These are phyloP conservation scores for Lepilemur septentrionalis DNA, from an alignment of 2,797 vertebrate genomes.

Conservation along the genomic window DNA sequence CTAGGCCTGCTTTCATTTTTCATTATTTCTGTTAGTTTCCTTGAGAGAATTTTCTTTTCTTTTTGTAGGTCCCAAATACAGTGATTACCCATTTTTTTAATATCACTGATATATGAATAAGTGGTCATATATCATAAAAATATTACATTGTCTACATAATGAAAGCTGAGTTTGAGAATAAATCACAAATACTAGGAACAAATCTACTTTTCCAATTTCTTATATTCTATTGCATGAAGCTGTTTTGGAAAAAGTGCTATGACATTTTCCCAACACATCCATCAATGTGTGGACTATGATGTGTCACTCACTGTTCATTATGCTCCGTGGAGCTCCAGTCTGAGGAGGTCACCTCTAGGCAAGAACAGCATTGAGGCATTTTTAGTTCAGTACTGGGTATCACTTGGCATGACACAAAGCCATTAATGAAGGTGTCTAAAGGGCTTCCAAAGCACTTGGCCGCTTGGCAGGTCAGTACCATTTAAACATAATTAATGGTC, in stretches of 20 bases:
- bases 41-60: neutral
- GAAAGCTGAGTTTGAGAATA: constrained; percentile 17
- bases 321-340: neutral
- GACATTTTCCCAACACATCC: neutral
- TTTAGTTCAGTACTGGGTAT: neutral
- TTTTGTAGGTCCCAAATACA: neutral
- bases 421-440: constrained; percentile 21
- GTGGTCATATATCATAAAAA: neutral
- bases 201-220: constrained; percentile 26
- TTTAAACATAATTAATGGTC: constrained; percentile 24
- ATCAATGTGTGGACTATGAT: neutral
- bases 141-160: neutral
- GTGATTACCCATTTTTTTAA: neutral
- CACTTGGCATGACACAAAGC: neutral
- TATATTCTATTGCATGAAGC: neutral
- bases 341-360: neutral
- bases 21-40: neutral
- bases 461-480: neutral
- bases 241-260: neutral
- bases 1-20: neutral
- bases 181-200: neutral
- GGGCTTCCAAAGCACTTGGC: neutral
- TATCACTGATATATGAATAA: neutral
- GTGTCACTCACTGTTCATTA: neutral
- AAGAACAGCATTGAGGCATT: neutral